Evolutionary conservation across 1,140 invertebrate genomes (phyloP).

Genomic region (Lordiphosa mommai): DNA sequence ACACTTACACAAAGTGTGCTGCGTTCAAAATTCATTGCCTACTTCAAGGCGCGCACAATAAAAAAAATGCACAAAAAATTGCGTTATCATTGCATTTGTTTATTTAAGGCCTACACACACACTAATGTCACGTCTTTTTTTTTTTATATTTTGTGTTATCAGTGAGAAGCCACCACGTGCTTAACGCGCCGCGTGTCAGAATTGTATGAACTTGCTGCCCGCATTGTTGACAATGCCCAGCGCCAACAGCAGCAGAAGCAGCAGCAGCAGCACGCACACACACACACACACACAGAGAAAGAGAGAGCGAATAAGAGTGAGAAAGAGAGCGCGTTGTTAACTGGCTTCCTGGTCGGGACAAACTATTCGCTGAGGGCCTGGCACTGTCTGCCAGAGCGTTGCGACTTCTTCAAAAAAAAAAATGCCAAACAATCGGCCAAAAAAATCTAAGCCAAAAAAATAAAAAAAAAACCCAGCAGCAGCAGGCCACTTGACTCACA

Average conservation of each 20-base stretch:
- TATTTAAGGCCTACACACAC: not conserved
- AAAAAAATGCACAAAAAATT: not conserved
- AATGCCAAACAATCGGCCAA: conserved; percentile 65
- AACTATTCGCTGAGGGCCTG: conserved; percentile 38
- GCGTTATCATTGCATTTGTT: too few relatives aligned
- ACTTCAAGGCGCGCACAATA: not conserved
- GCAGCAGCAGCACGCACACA: conserved; percentile 40
- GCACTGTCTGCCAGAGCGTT: conserved; percentile 35
- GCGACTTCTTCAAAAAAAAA: conserved; percentile 44
- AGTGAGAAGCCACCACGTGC: conserved; percentile 62
- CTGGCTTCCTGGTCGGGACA: conserved; percentile 56
- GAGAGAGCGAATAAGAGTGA: conserved; percentile 1
- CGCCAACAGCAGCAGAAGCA: conserved; percentile 15
- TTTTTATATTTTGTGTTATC: conserved; percentile 31
- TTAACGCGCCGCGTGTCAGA: conserved; percentile 75
- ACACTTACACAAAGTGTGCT: not conserved
- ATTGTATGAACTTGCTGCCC: conserved; percentile 69
- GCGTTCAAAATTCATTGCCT: not conserved
- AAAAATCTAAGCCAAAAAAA: conserved; percentile 48
- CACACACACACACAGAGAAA: conserved; percentile 18
- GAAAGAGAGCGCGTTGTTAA: conserved; percentile 39
- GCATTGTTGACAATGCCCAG: conserved; percentile 68
- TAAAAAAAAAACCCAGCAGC: conserved; percentile 36
- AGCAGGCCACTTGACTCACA: conserved; percentile 58
- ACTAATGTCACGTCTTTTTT: not conserved